These are phyloP conservation scores for Prolemur simus DNA, from an alignment of 2,113 vertebrate genomes.

Conservation along the genomic window DNA sequence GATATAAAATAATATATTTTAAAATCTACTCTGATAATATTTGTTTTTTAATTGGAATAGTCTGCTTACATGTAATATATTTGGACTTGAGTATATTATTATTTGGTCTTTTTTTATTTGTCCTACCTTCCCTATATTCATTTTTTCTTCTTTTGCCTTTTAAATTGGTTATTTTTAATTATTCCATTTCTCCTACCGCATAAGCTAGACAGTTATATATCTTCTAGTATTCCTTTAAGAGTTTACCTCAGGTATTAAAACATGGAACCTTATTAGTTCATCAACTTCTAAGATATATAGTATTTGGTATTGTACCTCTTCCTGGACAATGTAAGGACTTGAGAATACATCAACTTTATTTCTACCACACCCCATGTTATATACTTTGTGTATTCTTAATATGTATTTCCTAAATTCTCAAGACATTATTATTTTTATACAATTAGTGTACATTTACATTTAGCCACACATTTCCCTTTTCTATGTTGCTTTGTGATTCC, in stretches of 20 bases:
- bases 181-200: background rate
- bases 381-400: background rate
- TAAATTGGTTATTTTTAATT: background rate
- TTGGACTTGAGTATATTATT: background rate
- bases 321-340: background rate
- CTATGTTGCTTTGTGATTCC: background rate
- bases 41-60: background rate
- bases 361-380: background rate
- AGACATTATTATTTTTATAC: background rate
- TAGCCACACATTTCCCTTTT: background rate
- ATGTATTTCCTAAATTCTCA: background rate
- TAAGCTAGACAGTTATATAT: background rate
- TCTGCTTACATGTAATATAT: background rate
- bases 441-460: background rate
- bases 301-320: background rate
- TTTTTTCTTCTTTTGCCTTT: conserved; percentile 24
- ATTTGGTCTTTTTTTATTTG: background rate
- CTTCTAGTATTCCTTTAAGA: background rate
- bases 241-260: background rate
- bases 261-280: background rate
- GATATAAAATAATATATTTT: background rate
- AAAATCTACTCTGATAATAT: background rate
- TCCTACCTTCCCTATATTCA: background rate
- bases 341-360: background rate
- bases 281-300: background rate